phyloP scores from a whole-genome alignment of 2,888 invertebrate species.

The Stenodema calcarata region DNA sequence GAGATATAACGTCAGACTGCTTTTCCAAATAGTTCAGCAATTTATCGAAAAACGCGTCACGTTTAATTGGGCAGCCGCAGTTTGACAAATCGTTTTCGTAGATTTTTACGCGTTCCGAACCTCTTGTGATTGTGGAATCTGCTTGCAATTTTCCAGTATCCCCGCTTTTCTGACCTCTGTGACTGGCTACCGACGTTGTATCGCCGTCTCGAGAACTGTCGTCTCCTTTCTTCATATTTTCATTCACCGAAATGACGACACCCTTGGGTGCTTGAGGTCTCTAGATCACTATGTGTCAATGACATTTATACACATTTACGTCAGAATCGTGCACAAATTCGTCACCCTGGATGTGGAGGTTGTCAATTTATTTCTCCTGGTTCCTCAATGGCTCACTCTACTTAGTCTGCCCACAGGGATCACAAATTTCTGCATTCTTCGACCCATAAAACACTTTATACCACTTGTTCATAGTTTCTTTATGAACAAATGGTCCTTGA shows the following conservation, averaged over 20 bases:
- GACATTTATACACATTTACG: background rate
- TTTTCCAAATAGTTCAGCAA: conserved; percentile 22
- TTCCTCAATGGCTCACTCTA: no score
- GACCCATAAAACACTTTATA: no score
- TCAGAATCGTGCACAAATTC: no score
- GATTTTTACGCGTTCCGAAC: background rate
- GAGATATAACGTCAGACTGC: background rate
- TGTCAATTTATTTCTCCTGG: no score
- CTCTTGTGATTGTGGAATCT: background rate
- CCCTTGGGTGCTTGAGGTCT: background rate
- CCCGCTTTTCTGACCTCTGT: background rate
- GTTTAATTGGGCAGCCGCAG: background rate
- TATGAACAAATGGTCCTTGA: no score
- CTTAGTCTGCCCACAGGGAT: no score
- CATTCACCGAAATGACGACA: background rate
- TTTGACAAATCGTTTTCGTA: background rate
- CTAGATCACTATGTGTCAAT: background rate
- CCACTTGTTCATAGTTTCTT: no score
- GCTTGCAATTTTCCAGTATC: background rate
- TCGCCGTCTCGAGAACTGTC: background rate
- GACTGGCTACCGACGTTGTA: background rate
- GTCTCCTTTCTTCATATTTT: background rate
- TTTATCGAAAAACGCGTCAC: conserved; percentile 30
- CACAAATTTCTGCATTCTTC: no score
- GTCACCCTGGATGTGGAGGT: no score